A percentile compares a stretch with the other conserved stretches of the same genome.
phyloP scores from a whole-genome alignment of 2,797 vertebrate species.

The Silurus lanzhouensis region DNA sequence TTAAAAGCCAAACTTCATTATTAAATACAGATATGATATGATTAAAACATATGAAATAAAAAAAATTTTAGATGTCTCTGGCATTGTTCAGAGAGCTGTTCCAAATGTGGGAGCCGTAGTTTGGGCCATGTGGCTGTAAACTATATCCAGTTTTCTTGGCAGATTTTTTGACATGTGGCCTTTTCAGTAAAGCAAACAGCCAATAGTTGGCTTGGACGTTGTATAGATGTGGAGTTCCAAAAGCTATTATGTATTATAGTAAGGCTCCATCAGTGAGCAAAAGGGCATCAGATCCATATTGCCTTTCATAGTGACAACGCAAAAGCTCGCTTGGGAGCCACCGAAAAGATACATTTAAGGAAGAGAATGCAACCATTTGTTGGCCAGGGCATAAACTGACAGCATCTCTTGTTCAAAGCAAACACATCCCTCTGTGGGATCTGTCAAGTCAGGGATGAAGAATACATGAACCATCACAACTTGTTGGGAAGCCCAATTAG shows the following conservation, averaged over 20 bases:
- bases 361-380: conserved; percentile 25
- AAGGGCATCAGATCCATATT: conserved; percentile 46
- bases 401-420: conserved; percentile 1
- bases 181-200: neutral
- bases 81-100: no score
- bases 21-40: no score
- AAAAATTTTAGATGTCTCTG: no score
- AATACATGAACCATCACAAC: neutral
- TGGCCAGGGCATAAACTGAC: conserved; percentile 22
- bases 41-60: no score
- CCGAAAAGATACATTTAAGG: conserved; percentile 52
- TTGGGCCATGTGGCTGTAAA: neutral
- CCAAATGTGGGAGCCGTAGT: no score
- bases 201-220: neutral
- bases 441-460: neutral
- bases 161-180: neutral
- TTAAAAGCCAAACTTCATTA: no score
- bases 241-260: neutral
- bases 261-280: neutral
- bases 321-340: conserved; percentile 66
- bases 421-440: conserved; percentile 39
- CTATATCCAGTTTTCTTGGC: neutral
- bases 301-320: conserved; percentile 64
- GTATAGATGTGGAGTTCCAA: neutral
- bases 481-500: neutral